Evolutionary conservation across 2,113 vertebrate species (phyloP).

Genomic region (cat (Felis catus)): DNA sequence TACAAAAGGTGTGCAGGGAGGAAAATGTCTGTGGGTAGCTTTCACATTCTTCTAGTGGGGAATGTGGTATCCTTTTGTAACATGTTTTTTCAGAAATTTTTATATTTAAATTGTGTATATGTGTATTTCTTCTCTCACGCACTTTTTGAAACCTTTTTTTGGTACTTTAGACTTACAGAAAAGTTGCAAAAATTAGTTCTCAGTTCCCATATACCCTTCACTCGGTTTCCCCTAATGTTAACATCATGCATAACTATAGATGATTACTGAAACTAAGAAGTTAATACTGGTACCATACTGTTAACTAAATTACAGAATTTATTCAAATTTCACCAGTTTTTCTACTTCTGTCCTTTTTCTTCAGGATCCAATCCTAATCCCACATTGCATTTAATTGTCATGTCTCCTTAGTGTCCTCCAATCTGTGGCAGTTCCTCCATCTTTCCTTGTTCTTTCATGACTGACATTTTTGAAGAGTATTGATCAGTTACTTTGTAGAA

Average conservation of each 20-base stretch:
- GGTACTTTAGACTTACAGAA: neutral
- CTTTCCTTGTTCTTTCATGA: neutral
- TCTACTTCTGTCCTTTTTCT: neutral
- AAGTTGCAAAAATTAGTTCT: neutral
- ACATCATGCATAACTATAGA: neutral
- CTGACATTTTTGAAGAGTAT: conserved; percentile 2
- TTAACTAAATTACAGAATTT: conserved; percentile 5
- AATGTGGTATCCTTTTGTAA: neutral
- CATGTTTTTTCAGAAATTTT: neutral
- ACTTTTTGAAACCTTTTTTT: conserved; percentile 18
- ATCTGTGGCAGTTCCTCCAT: neutral
- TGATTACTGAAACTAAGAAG: conserved; percentile 6
- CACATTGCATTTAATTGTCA: neutral
- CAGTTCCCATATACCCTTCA: neutral
- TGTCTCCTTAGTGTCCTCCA: neutral
- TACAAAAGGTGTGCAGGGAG: neutral
- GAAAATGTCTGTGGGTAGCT: neutral
- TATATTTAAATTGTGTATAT: neutral
- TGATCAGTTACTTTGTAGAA: neutral
- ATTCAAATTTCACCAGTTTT: neutral
- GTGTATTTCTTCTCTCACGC: neutral
- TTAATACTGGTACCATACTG: neutral
- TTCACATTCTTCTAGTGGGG: neutral
- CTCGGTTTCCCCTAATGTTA: neutral
- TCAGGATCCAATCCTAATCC: neutral